phyloP scores from a whole-genome alignment of 2,113 vertebrate genomes.

The Mionectes macconnelli region DNA sequence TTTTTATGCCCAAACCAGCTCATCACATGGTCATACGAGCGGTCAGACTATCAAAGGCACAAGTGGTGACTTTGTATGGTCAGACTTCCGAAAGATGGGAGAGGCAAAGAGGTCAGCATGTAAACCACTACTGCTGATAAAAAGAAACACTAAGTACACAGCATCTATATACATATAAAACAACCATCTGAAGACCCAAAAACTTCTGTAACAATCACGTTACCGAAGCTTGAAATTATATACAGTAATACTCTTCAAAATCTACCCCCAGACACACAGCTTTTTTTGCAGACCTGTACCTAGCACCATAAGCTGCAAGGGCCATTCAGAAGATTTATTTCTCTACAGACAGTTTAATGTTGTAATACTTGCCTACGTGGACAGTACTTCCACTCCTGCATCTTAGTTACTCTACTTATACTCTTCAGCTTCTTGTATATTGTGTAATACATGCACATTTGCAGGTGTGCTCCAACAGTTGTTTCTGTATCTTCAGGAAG shows the following conservation, averaged over 20 bases:
- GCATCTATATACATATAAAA: background rate
- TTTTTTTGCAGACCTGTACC: background rate
- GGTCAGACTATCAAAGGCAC: background rate
- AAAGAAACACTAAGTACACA: background rate
- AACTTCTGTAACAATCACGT: background rate
- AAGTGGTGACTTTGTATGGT: too few relatives aligned
- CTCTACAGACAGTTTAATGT: slow-evolving; percentile 12
- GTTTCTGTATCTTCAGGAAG: background rate
- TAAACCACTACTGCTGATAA: background rate
- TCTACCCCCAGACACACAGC: background rate
- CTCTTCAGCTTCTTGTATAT: slow-evolving; percentile 1
- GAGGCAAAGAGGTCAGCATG: background rate
- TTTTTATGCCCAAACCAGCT: background rate
- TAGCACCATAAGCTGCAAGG: background rate
- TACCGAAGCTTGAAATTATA: background rate
- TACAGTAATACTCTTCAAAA: background rate
- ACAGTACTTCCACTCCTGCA: background rate
- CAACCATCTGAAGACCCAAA: background rate
- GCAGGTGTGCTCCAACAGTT: slow-evolving; percentile 4
- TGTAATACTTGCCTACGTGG: background rate
- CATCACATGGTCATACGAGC: background rate
- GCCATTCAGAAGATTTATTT: slow-evolving; percentile 34
- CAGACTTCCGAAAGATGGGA: background rate
- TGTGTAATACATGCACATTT: background rate
- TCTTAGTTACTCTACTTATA: background rate